phyloP scores from a whole-genome alignment of 2,797 vertebrate species.

The Austrolebias charrua region DNA sequence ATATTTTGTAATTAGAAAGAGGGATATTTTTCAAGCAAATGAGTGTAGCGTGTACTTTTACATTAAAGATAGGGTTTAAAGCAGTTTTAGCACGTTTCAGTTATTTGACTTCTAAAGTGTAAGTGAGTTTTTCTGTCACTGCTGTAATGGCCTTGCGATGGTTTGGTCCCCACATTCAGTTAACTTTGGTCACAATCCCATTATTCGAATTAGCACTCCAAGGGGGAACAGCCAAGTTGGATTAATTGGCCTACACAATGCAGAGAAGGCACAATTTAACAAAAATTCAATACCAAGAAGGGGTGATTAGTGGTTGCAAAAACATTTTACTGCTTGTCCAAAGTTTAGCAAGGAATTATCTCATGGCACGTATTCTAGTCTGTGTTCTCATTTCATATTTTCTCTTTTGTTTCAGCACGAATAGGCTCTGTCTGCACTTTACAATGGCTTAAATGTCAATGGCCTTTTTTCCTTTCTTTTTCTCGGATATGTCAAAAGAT shows the following conservation, averaged over 20 bases:
- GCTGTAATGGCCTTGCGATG: slow-evolving; percentile 39
- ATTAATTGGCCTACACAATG: slow-evolving; percentile 80
- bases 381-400: slow-evolving; percentile 9
- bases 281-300: slow-evolving; percentile 73
- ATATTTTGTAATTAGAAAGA: slow-evolving; percentile 1
- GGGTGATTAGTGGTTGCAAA: slow-evolving; percentile 77
- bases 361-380: slow-evolving; percentile 21
- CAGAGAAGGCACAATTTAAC: slow-evolving; percentile 75
- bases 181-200: slow-evolving; percentile 73
- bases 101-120: slow-evolving; percentile 45
- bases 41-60: too few relatives aligned
- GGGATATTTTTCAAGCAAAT: slow-evolving; percentile 6
- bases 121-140: slow-evolving; percentile 36
- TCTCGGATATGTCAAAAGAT: slow-evolving; percentile 60
- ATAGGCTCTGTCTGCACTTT: slow-evolving; percentile 27
- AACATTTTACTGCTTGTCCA: slow-evolving; percentile 68
- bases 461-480: slow-evolving; percentile 56
- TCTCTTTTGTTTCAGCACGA: slow-evolving; percentile 35
- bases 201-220: slow-evolving; percentile 78
- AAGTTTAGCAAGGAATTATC: slow-evolving; percentile 64
- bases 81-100: slow-evolving; percentile 33
- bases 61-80: slow-evolving; percentile 16
- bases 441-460: slow-evolving; percentile 44
- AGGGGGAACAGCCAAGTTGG: slow-evolving; percentile 68
- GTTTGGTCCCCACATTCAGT: slow-evolving; percentile 51